Conservation (phyloP, 2,888 invertebrate species). For the Trachelus tabidus region DNA sequence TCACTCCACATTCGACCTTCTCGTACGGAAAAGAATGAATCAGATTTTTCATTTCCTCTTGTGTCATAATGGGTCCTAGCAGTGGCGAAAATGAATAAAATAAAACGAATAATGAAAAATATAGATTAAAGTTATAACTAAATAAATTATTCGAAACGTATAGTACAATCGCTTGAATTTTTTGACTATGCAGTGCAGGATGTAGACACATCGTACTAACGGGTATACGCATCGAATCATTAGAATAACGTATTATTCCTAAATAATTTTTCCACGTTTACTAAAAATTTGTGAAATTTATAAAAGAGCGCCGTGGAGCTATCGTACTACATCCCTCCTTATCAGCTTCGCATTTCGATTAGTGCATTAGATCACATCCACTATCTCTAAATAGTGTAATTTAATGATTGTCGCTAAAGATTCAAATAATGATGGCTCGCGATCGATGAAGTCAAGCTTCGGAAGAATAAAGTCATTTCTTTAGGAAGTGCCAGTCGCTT, state of each 20-base stretch:
- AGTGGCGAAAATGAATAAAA: not conserved
- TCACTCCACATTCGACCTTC: constrained; percentile 21
- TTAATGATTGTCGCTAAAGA: constrained; percentile 41
- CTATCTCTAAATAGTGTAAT: constrained; percentile 46
- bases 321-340: constrained; percentile 30
- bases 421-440: constrained; percentile 38
- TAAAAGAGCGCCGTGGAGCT: not conserved
- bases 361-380: constrained; percentile 37
- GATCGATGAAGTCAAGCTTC: constrained; percentile 42
- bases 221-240: constrained; percentile 6
- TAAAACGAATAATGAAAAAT: constrained; percentile 17
- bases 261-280: constrained; percentile 10
- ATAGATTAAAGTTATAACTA: constrained; percentile 42
- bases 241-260: constrained; percentile 10
- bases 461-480: constrained; percentile 47
- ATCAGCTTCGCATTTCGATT: constrained; percentile 40
- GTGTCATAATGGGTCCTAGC: constrained; percentile 35
- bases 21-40: constrained; percentile 28
- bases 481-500: constrained; percentile 26
- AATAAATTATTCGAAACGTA: constrained; percentile 52
- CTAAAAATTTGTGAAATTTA: not conserved
- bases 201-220: not conserved
- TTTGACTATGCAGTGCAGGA: not conserved
- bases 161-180: constrained; percentile 1
- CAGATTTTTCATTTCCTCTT: constrained; percentile 22